Percentiles rank a stretch among this genome's conserved stretches.
phyloP scores from a whole-genome alignment of 2,888 invertebrate genomes.

The Bursaphelenchus okinawaensis region DNA sequence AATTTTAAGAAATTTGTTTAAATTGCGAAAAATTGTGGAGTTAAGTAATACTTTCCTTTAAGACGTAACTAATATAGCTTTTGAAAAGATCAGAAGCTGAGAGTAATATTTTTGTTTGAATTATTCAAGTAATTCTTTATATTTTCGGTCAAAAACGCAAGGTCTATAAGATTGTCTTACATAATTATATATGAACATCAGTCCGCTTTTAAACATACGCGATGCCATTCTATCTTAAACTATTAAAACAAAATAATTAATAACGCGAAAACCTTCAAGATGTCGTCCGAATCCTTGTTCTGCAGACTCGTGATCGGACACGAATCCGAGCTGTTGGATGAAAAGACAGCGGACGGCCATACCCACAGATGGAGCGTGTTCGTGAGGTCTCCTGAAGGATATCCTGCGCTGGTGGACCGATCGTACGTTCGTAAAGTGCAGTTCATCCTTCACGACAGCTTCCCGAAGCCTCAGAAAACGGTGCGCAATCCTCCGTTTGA shows the following conservation, averaged over 20 bases:
- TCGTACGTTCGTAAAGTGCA: conserved; percentile 27
- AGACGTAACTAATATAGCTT: no score
- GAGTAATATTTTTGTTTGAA: no score
- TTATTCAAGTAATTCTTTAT: no score
- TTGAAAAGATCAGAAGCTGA: no score
- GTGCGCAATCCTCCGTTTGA: conserved; percentile 28
- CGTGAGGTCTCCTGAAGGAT: conserved; percentile 16
- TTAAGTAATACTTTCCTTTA: no score
- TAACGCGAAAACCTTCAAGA: neutral
- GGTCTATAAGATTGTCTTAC: no score
- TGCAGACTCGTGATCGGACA: conserved; percentile 20
- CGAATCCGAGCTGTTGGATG: conserved; percentile 11
- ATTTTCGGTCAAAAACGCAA: no score
- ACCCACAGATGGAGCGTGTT: conserved; percentile 26
- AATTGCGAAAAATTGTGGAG: no score
- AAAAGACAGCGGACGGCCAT: conserved; percentile 14
- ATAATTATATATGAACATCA: no score
- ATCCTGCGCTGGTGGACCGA: conserved; percentile 22
- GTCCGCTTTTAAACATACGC: no score
- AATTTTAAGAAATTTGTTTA: no score
- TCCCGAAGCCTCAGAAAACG: conserved; percentile 25
- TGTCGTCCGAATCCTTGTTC: neutral
- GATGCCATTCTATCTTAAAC: no score
- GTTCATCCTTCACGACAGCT: conserved; percentile 26
- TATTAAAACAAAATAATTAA: neutral